These are phyloP conservation scores for Adelosebastes latens DNA, from an alignment of 2,797 vertebrate genomes.

Conservation along the genomic window DNA sequence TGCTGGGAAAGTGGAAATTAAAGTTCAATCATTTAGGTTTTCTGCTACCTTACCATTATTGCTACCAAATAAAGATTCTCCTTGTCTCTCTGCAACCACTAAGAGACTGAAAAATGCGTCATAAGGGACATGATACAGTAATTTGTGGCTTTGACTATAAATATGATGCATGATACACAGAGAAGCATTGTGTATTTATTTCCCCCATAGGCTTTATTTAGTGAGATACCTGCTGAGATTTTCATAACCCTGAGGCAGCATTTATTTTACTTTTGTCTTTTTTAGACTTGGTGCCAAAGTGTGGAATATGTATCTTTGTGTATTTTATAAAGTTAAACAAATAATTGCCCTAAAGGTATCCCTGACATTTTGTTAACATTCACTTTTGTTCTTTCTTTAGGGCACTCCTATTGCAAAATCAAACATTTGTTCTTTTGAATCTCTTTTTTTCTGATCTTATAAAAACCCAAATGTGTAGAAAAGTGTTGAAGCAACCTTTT, in stretches of 20 bases:
- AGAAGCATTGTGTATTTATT: constrained; percentile 62
- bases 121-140: constrained; percentile 76
- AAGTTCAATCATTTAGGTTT: constrained; percentile 81
- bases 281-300: neutral
- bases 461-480: neutral
- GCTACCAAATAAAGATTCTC: constrained; percentile 82
- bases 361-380: neutral
- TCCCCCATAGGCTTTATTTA: constrained; percentile 55
- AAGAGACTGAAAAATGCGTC: constrained; percentile 79
- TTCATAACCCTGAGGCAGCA: constrained; percentile 6
- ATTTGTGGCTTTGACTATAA: constrained; percentile 83
- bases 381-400: neutral
- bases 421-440: neutral
- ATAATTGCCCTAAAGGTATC: neutral
- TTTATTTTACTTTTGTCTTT: neutral
- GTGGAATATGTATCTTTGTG: neutral
- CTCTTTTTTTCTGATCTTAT: neutral
- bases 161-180: constrained; percentile 69
- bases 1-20: constrained; percentile 77
- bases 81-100: constrained; percentile 78
- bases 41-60: constrained; percentile 86
- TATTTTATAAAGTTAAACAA: neutral
- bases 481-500: neutral
- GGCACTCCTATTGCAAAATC: neutral
- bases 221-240: constrained; percentile 61